Percentiles rank a stretch among this genome's conserved stretches.
Evolutionary conservation across 2,113 vertebrate genomes (phyloP).

Genomic region (Proterorhinus semilunaris): DNA sequence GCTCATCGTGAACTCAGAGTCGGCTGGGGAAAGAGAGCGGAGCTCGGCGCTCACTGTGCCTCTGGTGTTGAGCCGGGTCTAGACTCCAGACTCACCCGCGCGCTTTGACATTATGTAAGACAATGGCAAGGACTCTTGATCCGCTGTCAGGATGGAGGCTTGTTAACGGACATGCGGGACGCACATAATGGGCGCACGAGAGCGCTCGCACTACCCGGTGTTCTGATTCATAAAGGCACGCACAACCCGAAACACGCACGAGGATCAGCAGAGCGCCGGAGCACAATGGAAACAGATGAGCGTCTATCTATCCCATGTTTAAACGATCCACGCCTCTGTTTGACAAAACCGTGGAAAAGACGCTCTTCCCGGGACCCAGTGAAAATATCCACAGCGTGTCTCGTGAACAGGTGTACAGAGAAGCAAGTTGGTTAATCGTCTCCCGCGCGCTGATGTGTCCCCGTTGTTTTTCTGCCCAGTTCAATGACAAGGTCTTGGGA

Average conservation of each 20-base stretch:
- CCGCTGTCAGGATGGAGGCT: conserved; percentile 41
- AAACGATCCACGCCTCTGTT: conserved; percentile 22
- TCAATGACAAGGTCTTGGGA: conserved; percentile 49
- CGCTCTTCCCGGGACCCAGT: conserved; percentile 14
- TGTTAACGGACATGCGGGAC: conserved; percentile 45
- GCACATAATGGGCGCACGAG: conserved; percentile 40
- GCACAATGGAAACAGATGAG: conserved; percentile 18
- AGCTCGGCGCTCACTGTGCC: conserved; percentile 40
- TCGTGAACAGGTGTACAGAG: neutral
- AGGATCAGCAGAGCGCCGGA: conserved; percentile 15
- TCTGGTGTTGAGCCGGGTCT: conserved; percentile 4
- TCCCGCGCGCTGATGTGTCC: neutral
- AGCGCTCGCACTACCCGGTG: conserved; percentile 48
- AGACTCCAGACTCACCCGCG: conserved; percentile 24
- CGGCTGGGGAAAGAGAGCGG: conserved; percentile 47
- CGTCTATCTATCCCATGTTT: conserved; percentile 25
- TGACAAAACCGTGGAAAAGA: conserved; percentile 21
- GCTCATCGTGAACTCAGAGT: conserved; percentile 67
- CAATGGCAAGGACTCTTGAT: conserved; percentile 67
- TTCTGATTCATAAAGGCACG: conserved; percentile 59
- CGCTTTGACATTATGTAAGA: conserved; percentile 39
- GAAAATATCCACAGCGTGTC: conserved; percentile 2
- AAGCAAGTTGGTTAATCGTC: conserved; percentile 42
- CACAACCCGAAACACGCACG: conserved; percentile 46
- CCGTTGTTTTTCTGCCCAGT: conserved; percentile 25